A percentile compares a stretch with the other conserved stretches of the same genome.
Conservation (phyloP, 2,113 vertebrate species). For the Myiagra hebetior region DNA sequence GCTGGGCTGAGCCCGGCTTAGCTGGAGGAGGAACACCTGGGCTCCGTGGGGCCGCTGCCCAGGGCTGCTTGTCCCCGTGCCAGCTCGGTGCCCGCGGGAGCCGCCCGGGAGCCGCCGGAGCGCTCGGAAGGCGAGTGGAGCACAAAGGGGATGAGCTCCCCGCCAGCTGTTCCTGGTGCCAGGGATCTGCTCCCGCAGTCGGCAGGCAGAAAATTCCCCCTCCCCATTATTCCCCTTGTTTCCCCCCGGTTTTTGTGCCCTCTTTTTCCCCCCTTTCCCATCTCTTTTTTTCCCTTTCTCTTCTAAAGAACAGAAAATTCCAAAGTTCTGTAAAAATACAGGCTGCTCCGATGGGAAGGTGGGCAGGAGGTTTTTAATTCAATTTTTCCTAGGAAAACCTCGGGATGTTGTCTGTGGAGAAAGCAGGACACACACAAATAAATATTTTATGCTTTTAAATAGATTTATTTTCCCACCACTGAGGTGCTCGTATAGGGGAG, state of each 20-base stretch:
- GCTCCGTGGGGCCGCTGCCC: neutral
- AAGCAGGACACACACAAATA: neutral
- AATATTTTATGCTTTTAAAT: accelerated
- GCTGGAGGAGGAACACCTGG: neutral
- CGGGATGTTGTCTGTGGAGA: neutral
- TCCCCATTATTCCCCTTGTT: too few relatives aligned
- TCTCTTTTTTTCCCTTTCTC: neutral
- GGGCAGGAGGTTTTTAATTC: neutral
- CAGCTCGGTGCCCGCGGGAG: neutral
- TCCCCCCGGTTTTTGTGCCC: neutral
- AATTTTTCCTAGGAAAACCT: neutral
- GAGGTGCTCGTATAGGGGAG: accelerated
- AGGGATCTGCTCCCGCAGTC: neutral
- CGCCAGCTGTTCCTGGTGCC: neutral
- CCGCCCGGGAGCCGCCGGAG: neutral
- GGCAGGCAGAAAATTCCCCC: neutral
- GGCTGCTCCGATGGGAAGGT: accelerated
- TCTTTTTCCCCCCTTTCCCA: too few relatives aligned
- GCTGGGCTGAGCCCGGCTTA: neutral
- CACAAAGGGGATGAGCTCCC: neutral
- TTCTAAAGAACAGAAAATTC: neutral
- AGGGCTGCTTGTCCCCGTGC: neutral
- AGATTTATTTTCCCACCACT: accelerated
- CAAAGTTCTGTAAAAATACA: neutral
- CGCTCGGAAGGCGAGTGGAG: neutral